Evolutionary conservation across 2,113 vertebrate species (phyloP).

Genomic region (Xiphophorus maculatus): DNA sequence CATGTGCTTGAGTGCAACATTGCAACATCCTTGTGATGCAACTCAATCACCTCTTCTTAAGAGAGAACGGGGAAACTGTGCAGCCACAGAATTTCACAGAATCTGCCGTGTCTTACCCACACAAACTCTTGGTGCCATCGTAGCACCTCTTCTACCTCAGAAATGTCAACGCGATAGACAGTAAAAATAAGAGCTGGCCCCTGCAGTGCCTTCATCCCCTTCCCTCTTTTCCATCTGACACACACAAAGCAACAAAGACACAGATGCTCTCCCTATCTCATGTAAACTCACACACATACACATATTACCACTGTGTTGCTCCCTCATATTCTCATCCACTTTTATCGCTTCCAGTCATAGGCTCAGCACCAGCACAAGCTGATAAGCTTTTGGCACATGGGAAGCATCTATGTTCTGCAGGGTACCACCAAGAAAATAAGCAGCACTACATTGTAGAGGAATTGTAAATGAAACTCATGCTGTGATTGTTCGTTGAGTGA

Average conservation of each 20-base stretch:
- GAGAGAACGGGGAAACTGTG: slow-evolving; percentile 24
- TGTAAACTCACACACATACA: slow-evolving; percentile 14
- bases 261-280: neutral
- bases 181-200: slow-evolving; percentile 15
- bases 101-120: slow-evolving; percentile 2
- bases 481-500: neutral
- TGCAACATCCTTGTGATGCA: slow-evolving; percentile 3
- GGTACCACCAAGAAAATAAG: slow-evolving; percentile 3
- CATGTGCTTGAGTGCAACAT: neutral
- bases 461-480: neutral
- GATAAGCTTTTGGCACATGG: slow-evolving; percentile 34
- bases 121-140: neutral
- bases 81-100: slow-evolving; percentile 9
- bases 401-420: slow-evolving; percentile 2
- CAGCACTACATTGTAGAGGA: neutral
- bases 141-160: slow-evolving; percentile 26
- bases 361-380: slow-evolving; percentile 17
- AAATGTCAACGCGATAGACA: slow-evolving; percentile 37
- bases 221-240: neutral
- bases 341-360: slow-evolving; percentile 7
- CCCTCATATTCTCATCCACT: slow-evolving; percentile 22
- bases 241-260: slow-evolving; percentile 14
- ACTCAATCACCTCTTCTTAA: slow-evolving; percentile 20
- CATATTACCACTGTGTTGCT: slow-evolving; percentile 8
- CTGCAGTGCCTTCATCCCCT: neutral